phyloP scores from a whole-genome alignment of 2,113 vertebrate genomes.

The Neogale vison region DNA sequence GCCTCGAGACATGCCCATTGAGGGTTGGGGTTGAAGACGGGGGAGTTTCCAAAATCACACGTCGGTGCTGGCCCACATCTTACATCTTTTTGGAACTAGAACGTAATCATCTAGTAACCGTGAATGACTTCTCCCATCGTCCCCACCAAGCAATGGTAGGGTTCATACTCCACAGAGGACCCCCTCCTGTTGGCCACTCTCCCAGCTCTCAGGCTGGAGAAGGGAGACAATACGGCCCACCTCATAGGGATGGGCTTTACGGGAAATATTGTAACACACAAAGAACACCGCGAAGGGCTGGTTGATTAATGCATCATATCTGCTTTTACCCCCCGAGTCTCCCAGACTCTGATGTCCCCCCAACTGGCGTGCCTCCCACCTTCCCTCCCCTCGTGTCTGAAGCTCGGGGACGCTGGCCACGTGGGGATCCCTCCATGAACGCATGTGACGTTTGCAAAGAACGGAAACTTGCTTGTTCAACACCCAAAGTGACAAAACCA shows the following conservation, averaged over 20 bases:
- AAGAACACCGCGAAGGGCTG: fast-evolving
- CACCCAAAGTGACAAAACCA: neutral
- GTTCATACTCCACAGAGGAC: fast-evolving
- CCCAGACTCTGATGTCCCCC: fast-evolving
- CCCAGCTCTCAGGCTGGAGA: fast-evolving
- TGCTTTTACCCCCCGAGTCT: neutral
- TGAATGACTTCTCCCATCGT: fast-evolving
- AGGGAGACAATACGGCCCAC: fast-evolving
- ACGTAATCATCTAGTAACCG: neutral
- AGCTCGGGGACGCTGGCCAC: fast-evolving
- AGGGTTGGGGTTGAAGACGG: neutral
- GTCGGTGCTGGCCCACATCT: neutral
- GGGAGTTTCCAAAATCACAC: neutral
- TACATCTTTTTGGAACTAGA: neutral
- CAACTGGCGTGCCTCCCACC: neutral
- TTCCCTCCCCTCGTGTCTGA: fast-evolving
- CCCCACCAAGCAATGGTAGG: neutral
- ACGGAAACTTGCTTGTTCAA: no score
- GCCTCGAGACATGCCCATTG: fast-evolving
- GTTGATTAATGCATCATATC: fast-evolving
- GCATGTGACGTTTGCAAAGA: neutral
- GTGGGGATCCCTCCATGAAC: neutral
- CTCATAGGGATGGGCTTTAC: neutral
- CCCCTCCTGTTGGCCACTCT: fast-evolving
- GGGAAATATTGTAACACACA: neutral